Evolutionary conservation across 2,797 vertebrate genomes (phyloP).

Genomic region (Platyrinchus mystaceus): DNA sequence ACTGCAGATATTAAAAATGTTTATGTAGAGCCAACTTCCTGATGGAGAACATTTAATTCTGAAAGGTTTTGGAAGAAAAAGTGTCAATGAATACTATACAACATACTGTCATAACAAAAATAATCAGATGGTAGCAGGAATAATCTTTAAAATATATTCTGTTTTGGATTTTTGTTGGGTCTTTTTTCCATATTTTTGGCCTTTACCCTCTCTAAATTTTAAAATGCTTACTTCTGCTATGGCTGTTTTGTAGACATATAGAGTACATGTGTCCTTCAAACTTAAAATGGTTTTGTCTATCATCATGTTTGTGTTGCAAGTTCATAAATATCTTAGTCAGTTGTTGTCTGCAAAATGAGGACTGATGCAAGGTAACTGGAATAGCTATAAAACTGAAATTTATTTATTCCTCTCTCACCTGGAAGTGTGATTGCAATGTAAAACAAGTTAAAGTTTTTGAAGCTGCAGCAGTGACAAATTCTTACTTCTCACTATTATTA

Average conservation of each 20-base stretch:
- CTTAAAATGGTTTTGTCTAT: not conserved
- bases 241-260: not conserved
- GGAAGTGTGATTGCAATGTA: constrained; percentile 6
- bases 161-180: not conserved
- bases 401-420: not conserved
- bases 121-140: not conserved
- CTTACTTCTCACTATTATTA: constrained; percentile 56
- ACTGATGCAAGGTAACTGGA: not conserved
- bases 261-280: not conserved
- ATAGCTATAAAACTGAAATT: not conserved
- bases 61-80: not conserved
- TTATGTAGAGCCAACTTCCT: not conserved
- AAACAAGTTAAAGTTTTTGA: constrained; percentile 10
- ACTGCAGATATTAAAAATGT: not conserved
- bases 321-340: constrained; percentile 32
- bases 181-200: not conserved
- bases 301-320: constrained; percentile 18
- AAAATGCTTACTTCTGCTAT: not conserved
- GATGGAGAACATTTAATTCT: not conserved
- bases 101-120: not conserved
- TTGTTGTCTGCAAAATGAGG: not conserved
- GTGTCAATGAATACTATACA: not conserved
- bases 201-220: not conserved
- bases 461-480: constrained; percentile 38
- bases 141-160: not conserved